A percentile compares a stretch with the other conserved stretches of the same genome.
Conservation (phyloP, 2,797 vertebrate genomes). For the Sebastes elongatus region DNA sequence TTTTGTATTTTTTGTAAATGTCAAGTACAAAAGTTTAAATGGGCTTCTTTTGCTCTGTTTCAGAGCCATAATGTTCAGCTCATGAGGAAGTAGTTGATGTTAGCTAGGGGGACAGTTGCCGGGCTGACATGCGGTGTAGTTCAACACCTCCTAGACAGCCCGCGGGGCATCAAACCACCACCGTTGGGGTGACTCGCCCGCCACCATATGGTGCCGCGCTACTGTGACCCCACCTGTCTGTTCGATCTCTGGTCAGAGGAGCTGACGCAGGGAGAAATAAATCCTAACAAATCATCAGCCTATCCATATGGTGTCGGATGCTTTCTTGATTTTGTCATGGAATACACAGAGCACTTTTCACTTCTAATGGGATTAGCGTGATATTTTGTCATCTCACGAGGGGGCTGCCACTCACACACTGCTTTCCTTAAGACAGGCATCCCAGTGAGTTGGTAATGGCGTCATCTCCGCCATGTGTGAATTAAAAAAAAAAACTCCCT, state of each 20-base stretch:
- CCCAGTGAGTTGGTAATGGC: slow-evolving; percentile 43
- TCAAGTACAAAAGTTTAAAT: slow-evolving; percentile 4
- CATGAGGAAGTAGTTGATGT: slow-evolving; percentile 42
- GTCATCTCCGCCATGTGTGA: slow-evolving; percentile 41
- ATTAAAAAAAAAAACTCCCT: slow-evolving; percentile 35
- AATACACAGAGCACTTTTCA: slow-evolving; percentile 37
- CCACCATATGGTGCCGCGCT: slow-evolving; percentile 44
- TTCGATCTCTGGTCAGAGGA: not conserved
- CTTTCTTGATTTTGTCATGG: slow-evolving; percentile 1
- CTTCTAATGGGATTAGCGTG: slow-evolving; percentile 58
- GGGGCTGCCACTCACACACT: slow-evolving; percentile 24
- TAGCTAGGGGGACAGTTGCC: slow-evolving; percentile 59
- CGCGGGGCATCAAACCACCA: slow-evolving; percentile 49
- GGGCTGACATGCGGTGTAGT: slow-evolving; percentile 38
- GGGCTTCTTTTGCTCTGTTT: not conserved
- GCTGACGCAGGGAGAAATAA: slow-evolving; percentile 1
- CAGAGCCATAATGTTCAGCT: slow-evolving; percentile 2
- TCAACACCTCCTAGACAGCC: slow-evolving; percentile 58
- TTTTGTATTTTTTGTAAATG: not conserved
- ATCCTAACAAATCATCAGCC: not conserved
- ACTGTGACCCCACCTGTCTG: slow-evolving; percentile 51
- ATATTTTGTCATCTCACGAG: slow-evolving; percentile 53
- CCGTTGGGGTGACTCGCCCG: slow-evolving; percentile 28
- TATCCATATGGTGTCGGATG: not conserved
- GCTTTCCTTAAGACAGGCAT: slow-evolving; percentile 32